Conservation (phyloP, 2,797 vertebrate genomes). For the Lophius americanus region DNA sequence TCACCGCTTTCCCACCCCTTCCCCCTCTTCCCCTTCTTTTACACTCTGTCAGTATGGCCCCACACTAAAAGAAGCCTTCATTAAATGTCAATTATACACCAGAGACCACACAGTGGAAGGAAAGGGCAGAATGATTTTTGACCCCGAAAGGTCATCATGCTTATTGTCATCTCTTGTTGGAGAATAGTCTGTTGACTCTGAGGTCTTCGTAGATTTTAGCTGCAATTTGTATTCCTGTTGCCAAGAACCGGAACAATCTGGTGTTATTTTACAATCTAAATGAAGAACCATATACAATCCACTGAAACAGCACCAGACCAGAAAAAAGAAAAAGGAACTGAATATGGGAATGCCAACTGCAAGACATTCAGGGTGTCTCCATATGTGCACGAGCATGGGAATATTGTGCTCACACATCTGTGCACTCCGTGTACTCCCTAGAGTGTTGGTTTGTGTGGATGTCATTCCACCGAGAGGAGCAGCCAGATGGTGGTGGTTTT, state of each 20-base stretch:
- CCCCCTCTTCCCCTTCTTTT: constrained; percentile 56
- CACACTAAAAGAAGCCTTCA: constrained; percentile 78
- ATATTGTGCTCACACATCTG: constrained; percentile 77
- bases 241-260: background rate
- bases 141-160: constrained; percentile 79
- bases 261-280: background rate
- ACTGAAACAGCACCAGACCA: background rate
- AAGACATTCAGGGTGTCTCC: constrained; percentile 2
- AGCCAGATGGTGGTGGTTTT: constrained; percentile 77
- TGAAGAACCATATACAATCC: background rate
- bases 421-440: constrained; percentile 50
- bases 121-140: constrained; percentile 80
- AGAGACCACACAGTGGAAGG: constrained; percentile 79
- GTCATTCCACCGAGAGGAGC: constrained; percentile 56
- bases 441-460: constrained; percentile 53
- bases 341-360: background rate
- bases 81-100: constrained; percentile 87
- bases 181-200: constrained; percentile 58
- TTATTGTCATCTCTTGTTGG: constrained; percentile 65
- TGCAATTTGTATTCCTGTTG: background rate
- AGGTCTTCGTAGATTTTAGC: constrained; percentile 20
- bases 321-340: background rate
- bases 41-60: constrained; percentile 68
- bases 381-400: constrained; percentile 61
- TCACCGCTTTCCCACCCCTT: constrained; percentile 28